Percentiles rank a stretch among this genome's conserved stretches.
phyloP scores from a whole-genome alignment of 2,888 invertebrate genomes.

The Cremastinae sp. region DNA sequence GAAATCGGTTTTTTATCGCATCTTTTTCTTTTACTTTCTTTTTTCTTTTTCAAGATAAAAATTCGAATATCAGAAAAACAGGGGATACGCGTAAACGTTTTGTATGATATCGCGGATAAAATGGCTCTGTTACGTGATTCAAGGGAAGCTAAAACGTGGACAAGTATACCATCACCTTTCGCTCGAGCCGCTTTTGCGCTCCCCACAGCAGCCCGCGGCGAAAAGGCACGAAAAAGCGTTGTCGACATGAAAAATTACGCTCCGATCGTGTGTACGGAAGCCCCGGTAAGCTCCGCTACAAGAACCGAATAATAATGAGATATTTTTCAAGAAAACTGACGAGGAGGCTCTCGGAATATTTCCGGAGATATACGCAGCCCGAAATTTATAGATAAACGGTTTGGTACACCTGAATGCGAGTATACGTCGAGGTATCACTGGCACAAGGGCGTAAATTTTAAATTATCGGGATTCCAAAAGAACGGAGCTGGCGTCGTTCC shows the following conservation, averaged over 20 bases:
- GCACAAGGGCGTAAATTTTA: background rate
- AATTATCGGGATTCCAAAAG: background rate
- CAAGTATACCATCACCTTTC: slow-evolving; percentile 3
- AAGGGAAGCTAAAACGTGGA: slow-evolving; percentile 16
- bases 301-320: slow-evolving; percentile 59
- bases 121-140: slow-evolving; percentile 39
- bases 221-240: slow-evolving; percentile 38
- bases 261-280: slow-evolving; percentile 53
- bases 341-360: slow-evolving; percentile 13
- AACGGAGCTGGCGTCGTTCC: background rate
- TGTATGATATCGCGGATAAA: slow-evolving; percentile 31
- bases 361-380: background rate
- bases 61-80: slow-evolving; percentile 39
- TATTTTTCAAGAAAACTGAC: slow-evolving; percentile 42
- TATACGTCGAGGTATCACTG: background rate
- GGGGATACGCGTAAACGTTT: slow-evolving; percentile 16
- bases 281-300: slow-evolving; percentile 55
- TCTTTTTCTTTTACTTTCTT: too few species aligned
- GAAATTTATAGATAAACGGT: slow-evolving; percentile 5
- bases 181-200: background rate
- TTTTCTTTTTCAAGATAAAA: slow-evolving; percentile 11
- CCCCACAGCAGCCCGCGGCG: background rate
- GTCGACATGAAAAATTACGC: slow-evolving; percentile 60
- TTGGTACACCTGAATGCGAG: background rate
- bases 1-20: too few species aligned